These are phyloP conservation scores for Panthera leo DNA, from an alignment of 2,113 vertebrate genomes.

Conservation along the genomic window DNA sequence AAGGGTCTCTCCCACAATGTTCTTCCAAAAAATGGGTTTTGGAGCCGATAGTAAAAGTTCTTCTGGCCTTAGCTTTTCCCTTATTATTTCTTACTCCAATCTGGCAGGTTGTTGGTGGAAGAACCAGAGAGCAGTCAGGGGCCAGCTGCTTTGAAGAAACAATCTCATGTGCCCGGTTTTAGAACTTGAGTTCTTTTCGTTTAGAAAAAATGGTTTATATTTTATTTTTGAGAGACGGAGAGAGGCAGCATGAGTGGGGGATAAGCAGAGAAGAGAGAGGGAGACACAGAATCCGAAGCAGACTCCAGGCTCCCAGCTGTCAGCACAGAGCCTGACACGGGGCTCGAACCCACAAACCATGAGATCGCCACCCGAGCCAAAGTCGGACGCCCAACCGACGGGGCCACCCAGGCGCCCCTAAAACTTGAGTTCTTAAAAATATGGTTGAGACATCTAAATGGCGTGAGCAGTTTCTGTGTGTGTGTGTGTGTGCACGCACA, in stretches of 20 bases:
- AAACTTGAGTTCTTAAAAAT: constrained; percentile 24
- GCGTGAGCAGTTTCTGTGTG: neutral
- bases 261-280: too few species aligned
- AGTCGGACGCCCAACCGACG: too few species aligned
- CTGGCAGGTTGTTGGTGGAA: neutral
- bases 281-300: too few species aligned
- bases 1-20: neutral
- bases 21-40: constrained; percentile 31
- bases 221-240: too few species aligned
- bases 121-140: neutral
- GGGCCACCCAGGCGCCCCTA: neutral
- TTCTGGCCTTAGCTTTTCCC: neutral
- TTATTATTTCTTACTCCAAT: constrained; percentile 13
- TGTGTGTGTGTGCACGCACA: neutral
- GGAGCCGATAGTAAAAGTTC: neutral
- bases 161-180: constrained; percentile 32
- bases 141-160: neutral
- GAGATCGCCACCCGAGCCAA: too few species aligned
- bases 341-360: too few species aligned
- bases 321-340: too few species aligned
- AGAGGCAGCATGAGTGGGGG: too few species aligned
- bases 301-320: too few species aligned
- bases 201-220: too few species aligned
- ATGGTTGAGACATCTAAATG: constrained; percentile 3
- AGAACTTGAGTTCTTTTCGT: neutral